Conservation (phyloP, 2,797 vertebrate genomes). For the Harpagifer antarcticus region DNA sequence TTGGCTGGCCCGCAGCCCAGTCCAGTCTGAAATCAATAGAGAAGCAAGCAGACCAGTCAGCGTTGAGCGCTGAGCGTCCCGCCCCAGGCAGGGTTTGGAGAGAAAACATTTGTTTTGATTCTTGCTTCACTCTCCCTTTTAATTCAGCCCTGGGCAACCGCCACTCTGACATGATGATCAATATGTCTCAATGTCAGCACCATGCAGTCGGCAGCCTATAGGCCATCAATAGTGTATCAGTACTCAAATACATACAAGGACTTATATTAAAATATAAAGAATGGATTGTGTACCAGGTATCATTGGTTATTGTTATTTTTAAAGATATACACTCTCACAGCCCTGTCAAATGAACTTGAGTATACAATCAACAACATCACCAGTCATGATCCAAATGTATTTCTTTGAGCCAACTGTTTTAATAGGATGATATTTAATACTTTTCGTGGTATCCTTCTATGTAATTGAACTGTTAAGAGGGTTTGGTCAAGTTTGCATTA, state of each 20-base stretch:
- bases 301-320: too few relatives aligned
- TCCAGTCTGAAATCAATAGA: conserved; percentile 72
- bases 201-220: conserved; percentile 32
- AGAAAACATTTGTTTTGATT: conserved; percentile 56
- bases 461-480: not conserved
- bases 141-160: conserved; percentile 51
- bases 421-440: not conserved
- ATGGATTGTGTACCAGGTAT: too few relatives aligned
- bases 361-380: not conserved
- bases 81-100: conserved; percentile 61
- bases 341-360: not conserved
- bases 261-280: not conserved
- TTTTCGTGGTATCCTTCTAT: not conserved
- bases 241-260: not conserved
- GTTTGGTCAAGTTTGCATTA: not conserved
- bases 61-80: conserved; percentile 59
- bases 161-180: conserved; percentile 61
- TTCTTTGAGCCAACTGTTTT: not conserved
- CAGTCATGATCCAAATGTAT: not conserved
- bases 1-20: conserved; percentile 48
- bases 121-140: conserved; percentile 40
- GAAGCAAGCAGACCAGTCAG: conserved; percentile 77
- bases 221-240: not conserved
- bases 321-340: not conserved
- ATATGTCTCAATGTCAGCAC: conserved; percentile 79